phyloP scores from a whole-genome alignment of 2,797 vertebrate species.

The Leptodactylus fallax region DNA sequence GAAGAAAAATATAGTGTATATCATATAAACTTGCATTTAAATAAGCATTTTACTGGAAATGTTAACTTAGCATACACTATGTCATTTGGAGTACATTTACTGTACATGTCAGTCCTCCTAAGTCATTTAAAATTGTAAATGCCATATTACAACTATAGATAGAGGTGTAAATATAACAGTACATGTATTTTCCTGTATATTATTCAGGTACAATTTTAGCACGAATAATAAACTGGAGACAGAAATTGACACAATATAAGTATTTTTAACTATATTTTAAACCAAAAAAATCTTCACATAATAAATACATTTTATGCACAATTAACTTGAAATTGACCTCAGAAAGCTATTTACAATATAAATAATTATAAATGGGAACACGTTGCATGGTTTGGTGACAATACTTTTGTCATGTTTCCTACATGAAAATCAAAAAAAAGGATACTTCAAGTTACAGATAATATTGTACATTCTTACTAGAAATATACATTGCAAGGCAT shows the following conservation, averaged over 20 bases:
- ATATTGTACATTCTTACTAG: slow-evolving; percentile 79
- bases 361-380: slow-evolving; percentile 91
- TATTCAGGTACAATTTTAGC: background rate
- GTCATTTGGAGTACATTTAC: no score
- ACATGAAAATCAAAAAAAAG: slow-evolving; percentile 83
- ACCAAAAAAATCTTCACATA: slow-evolving; percentile 89
- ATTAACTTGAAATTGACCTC: slow-evolving; percentile 91
- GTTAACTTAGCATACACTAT: no score
- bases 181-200: background rate
- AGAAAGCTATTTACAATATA: slow-evolving; percentile 91
- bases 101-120: no score
- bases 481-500: slow-evolving; percentile 77
- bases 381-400: slow-evolving; percentile 84
- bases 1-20: no score
- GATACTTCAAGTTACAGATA: slow-evolving; percentile 86
- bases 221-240: background rate
- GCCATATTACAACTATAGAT: background rate
- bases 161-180: background rate
- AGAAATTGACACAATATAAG: slow-evolving; percentile 62
- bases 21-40: no score
- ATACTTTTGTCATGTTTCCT: slow-evolving; percentile 78
- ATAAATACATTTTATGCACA: slow-evolving; percentile 97
- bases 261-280: slow-evolving; percentile 88
- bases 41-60: no score
- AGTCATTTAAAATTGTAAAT: no score